Base-by-base conservation (phyloP, 2,888 invertebrate genomes). In the Tenthredo notha region DNA sequence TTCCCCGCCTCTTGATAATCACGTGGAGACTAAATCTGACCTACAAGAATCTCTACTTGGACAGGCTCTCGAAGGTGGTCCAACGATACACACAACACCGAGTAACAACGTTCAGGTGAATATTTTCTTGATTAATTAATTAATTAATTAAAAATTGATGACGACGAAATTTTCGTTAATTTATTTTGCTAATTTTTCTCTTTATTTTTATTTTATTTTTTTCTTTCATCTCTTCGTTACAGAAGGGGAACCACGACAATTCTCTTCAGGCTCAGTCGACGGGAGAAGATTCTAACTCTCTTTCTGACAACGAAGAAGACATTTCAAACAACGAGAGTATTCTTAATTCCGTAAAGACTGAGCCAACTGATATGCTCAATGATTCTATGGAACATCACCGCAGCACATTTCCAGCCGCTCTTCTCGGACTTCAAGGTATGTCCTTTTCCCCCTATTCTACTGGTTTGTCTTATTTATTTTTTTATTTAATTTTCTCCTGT, bases 201-300 rank as follows among this genome's bases (percentile, higher is more conserved):
- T 86, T 70, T 47, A 74, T 77, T 86, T 75, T 84, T 70, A 33
- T 85, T 77, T 21, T 84, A 21, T 54, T 33, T 43, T 67, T 77
- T 86, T 72, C 84, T 74, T 58, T 84, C 37, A 29, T 84, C 18
- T 77, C 15, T 47, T 33, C 12, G 10, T 89, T 92, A 88, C 88
- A 93, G 90, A 94, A 94, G 94, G 94, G 94, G 88, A 95, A 95
- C 18, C 47, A 78, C 37, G 85, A 84, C 74, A 77, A 84, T 85
- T 78, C 78, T 12, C 86, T 91, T 86, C 95, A 95, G 93, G 95
- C 96, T 84, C 96, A 96, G 92, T 96, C 96, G 87, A 96, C 97
- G 67, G 97, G 97, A 75, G 98, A 98, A 92, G 97, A 98, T 90
- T 97, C 97, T 87, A 96, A 96, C 92, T 97, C 97, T 87, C 91